These are phyloP conservation scores for Phortica okadai DNA, from an alignment of 2,888 invertebrate genomes.

Conservation along the genomic window DNA sequence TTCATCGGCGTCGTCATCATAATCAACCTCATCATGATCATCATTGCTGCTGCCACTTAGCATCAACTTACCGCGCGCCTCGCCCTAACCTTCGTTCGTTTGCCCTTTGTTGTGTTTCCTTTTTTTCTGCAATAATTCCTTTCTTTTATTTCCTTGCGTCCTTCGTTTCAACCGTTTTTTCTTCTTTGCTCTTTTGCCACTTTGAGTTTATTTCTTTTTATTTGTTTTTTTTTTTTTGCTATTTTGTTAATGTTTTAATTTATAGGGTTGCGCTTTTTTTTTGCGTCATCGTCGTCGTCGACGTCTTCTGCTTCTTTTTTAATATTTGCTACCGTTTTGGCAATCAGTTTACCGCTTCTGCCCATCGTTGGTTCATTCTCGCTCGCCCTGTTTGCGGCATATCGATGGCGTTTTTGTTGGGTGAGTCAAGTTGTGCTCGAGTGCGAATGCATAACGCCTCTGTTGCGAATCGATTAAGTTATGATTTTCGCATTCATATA, in stretches of 20 bases:
- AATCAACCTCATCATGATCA: not conserved
- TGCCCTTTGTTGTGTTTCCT: slow-evolving; percentile 41
- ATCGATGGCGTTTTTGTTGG: not conserved
- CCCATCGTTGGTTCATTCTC: not conserved
- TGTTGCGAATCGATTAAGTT: slow-evolving; percentile 65
- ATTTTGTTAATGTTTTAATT: slow-evolving; percentile 59
- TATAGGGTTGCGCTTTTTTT: slow-evolving; percentile 56
- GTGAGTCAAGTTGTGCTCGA: not conserved
- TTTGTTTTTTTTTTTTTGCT: slow-evolving; percentile 8
- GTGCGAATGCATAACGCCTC: slow-evolving; percentile 55
- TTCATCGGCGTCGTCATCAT: not conserved
- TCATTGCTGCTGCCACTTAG: slow-evolving; percentile 22
- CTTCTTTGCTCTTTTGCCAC: not conserved
- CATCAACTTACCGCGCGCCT: not conserved
- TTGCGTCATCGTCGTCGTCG: no score
- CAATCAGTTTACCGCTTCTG: not conserved
- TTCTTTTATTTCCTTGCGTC: slow-evolving; percentile 41
- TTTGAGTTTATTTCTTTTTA: not conserved
- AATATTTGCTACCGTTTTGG: slow-evolving; percentile 13
- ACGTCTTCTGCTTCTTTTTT: not conserved
- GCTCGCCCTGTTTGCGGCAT: not conserved
- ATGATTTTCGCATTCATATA: slow-evolving; percentile 21
- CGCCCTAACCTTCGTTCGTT: slow-evolving; percentile 17
- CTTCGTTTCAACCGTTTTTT: not conserved
- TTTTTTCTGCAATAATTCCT: slow-evolving; percentile 48